phyloP scores from a whole-genome alignment of 2,888 invertebrate species.

The Stenoptilia bipunctidactyla region DNA sequence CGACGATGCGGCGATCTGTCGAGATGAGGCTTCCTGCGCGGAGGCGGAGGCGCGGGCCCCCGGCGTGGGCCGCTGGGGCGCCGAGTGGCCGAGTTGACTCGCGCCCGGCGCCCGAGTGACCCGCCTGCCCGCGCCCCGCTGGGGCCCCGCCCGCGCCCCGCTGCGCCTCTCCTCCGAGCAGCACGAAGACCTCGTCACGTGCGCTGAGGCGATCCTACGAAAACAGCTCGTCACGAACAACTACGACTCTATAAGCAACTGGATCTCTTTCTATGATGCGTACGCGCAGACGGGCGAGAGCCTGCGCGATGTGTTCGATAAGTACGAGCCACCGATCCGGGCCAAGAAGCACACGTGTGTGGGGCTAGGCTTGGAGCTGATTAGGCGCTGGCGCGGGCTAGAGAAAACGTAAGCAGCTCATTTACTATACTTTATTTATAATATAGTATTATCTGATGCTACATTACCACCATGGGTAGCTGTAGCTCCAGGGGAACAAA shows the following conservation, averaged over 20 bases:
- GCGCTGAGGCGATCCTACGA: conserved; percentile 84
- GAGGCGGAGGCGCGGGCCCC: conserved; percentile 74
- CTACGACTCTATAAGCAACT: conserved; percentile 91
- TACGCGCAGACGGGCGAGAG: conserved; percentile 72
- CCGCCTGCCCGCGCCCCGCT: conserved; percentile 43
- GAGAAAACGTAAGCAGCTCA: conserved; percentile 61
- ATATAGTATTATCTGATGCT: no score
- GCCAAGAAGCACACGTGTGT: conserved; percentile 89
- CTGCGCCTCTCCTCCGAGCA: conserved; percentile 49
- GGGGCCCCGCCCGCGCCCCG: conserved; percentile 33
- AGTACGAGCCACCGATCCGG: conserved; percentile 84
- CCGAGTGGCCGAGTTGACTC: conserved; percentile 99
- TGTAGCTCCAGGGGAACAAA: no score
- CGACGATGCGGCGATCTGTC: conserved; percentile 32
- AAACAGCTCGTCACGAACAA: conserved; percentile 85
- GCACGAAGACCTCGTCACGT: conserved; percentile 84
- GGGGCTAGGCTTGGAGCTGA: conserved; percentile 83
- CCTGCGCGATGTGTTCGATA: conserved; percentile 79
- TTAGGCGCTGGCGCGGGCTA: conserved; percentile 73
- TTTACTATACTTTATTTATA: no score
- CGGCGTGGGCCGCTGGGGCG: conserved; percentile 91
- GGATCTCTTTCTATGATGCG: conserved; percentile 76
- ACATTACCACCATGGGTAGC: no score
- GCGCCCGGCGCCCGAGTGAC: conserved; percentile 60
- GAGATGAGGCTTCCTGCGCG: conserved; percentile 21